These are phyloP conservation scores for Cyanoliseus patagonus DNA, from an alignment of 2,113 vertebrate genomes.

Conservation along the genomic window DNA sequence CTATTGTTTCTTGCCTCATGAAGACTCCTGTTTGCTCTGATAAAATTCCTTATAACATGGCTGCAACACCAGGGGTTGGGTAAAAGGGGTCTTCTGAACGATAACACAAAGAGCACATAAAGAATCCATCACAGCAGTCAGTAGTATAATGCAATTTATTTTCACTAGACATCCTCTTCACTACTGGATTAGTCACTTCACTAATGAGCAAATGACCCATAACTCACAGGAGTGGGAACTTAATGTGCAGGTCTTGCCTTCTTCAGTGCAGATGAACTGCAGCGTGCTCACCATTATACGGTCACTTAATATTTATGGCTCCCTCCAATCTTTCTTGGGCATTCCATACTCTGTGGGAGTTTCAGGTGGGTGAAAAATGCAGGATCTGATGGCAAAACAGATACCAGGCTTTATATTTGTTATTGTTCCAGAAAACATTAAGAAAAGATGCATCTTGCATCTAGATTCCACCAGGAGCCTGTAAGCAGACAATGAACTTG, in stretches of 20 bases:
- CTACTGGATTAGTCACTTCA: constrained; percentile 16
- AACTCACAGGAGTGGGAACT: constrained; percentile 32
- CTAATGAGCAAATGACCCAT: constrained; percentile 33
- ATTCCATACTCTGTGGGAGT: neutral
- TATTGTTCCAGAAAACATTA: neutral
- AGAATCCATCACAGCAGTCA: constrained; percentile 53
- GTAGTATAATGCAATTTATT: constrained; percentile 33
- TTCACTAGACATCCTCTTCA: constrained; percentile 1
- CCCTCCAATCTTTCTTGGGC: neutral
- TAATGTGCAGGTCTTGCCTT: neutral
- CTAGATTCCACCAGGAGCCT: neutral
- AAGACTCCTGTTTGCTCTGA: constrained; percentile 36
- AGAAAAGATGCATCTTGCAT: neutral
- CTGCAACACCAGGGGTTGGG: neutral
- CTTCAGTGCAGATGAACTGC: neutral
- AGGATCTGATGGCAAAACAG: neutral
- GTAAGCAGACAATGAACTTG: neutral
- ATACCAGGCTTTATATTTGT: neutral
- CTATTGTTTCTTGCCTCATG: constrained; percentile 47
- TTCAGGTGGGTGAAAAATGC: neutral
- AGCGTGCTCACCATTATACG: neutral
- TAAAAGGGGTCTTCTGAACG: neutral
- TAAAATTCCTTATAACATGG: constrained; percentile 47
- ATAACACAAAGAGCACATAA: constrained; percentile 9
- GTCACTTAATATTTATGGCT: neutral